Evolutionary conservation across 2,888 invertebrate species (phyloP), one percentile per base, ranked within the genome.

Genomic region (Stratiomys singularior): DNA sequence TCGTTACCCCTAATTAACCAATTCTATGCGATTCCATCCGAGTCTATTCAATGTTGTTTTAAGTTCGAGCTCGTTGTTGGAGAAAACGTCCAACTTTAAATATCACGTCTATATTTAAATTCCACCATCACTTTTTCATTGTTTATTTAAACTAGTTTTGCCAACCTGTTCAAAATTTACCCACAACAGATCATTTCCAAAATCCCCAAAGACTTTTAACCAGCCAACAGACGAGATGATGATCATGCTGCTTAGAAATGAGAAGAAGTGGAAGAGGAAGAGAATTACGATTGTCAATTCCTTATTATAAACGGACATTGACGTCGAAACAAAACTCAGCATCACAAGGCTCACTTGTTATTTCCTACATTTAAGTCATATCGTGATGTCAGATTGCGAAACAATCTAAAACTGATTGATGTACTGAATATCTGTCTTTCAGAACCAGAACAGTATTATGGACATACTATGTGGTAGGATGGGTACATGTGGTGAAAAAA

Each of bases 31-130:
- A 9, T 37, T 37, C 37, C 3, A 37, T 37, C 9, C 9, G 5
- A 37, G 9, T 37, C 9, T 37, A 37, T 37, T 37, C 37, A 37
- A 37, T 5, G 5, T 37, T 37, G 37, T 37, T 37, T 37, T 37
- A 5, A 37, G 37, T 9, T 37, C 5, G 5, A 37, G 37, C n/a
- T n/a, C n/a, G n/a, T n/a, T n/a, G n/a, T n/a, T n/a, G n/a, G n/a
- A n/a, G n/a, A n/a, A n/a, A 37, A 37, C 37, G 9, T 37, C 37
- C 37, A 37, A 37, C 37, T 63, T 63, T 28, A 27, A 63, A 63
- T 63, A 63, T 63, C 28, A 63, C n/a, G 15, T 28, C 63, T 63
- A 28, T 27, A 63, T 63, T 63, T 28, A 63, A 63, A 27, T 25
- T 25, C 63, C n/a, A 63, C 28, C 63, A 28, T 25, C 63, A 28